Evolutionary conservation across 2,888 invertebrate species (phyloP).

Genomic region (Galeopsomyia nigrocyanea): DNA sequence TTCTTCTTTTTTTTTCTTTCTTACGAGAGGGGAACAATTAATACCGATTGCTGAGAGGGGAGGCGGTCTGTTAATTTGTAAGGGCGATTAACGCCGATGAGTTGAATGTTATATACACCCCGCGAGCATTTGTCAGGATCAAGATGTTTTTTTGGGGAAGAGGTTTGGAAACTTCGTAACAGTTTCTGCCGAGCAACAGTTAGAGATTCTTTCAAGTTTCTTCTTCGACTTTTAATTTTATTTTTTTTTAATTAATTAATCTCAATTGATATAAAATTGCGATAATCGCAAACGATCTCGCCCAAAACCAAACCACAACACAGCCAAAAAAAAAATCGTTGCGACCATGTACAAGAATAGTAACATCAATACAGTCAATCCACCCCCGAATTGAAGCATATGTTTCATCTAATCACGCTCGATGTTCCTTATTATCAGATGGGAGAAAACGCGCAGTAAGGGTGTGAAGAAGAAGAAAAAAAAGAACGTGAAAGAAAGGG

Average conservation of each 20-base stretch:
- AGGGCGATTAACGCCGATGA: conserved; percentile 36
- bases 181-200: neutral
- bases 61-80: conserved; percentile 36
- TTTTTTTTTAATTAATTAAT: neutral
- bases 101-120: conserved; percentile 17
- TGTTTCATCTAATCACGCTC: conserved; percentile 63
- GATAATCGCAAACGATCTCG: conserved; percentile 17
- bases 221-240: neutral
- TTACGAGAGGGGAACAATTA: conserved; percentile 56
- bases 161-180: neutral
- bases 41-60: conserved; percentile 55
- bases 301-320: conserved; percentile 4
- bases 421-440: conserved; percentile 52
- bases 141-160: neutral
- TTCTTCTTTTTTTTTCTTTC: conserved; percentile 49
- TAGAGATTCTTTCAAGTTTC: neutral
- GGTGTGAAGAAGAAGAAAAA: neutral
- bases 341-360: neutral
- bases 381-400: conserved; percentile 54
- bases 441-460: conserved; percentile 4
- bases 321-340: neutral
- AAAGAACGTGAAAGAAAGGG: conserved; percentile 18
- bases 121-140: conserved; percentile 33
- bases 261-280: conserved; percentile 20
- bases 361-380: conserved; percentile 17